Evolutionary conservation across 2,888 invertebrate genomes (phyloP).

Genomic region (Orchestes rusci): DNA sequence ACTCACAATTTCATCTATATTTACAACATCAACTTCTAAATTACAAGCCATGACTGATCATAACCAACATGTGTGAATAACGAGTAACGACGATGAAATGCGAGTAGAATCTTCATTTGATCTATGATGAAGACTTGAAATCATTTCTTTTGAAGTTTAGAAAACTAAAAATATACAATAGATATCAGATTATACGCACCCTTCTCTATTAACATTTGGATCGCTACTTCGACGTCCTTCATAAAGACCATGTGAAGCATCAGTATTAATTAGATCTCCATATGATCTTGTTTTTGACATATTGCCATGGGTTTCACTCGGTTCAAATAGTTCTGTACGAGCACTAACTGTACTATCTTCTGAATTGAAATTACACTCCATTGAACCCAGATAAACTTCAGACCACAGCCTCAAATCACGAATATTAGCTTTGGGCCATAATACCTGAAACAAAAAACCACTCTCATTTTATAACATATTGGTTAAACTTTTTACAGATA

Average conservation of each 20-base stretch:
- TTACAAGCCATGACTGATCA: too few relatives aligned
- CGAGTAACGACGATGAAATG: too few relatives aligned
- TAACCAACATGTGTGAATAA: too few relatives aligned
- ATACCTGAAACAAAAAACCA: slow-evolving; percentile 53
- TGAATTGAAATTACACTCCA: slow-evolving; percentile 36
- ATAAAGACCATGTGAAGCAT: slow-evolving; percentile 39
- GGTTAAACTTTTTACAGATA: slow-evolving; percentile 1
- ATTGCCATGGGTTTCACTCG: slow-evolving; percentile 37
- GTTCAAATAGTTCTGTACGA: slow-evolving; percentile 35
- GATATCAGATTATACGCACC: slow-evolving; percentile 49
- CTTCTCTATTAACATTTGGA: slow-evolving; percentile 72
- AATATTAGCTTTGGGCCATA: slow-evolving; percentile 81
- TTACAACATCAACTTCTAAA: too few relatives aligned
- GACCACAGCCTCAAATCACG: slow-evolving; percentile 79
- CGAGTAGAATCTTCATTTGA: too few relatives aligned
- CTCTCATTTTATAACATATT: background rate
- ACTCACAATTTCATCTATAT: too few relatives aligned
- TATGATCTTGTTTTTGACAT: slow-evolving; percentile 82
- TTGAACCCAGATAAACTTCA: slow-evolving; percentile 68
- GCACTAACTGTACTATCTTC: slow-evolving; percentile 36
- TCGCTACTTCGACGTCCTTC: slow-evolving; percentile 77
- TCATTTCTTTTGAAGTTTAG: too few relatives aligned
- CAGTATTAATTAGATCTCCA: slow-evolving; percentile 67
- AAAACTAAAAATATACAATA: too few relatives aligned
- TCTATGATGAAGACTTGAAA: too few relatives aligned